phyloP scores from a whole-genome alignment of 2,113 vertebrate genomes.

The Motacilla tschutschensis region DNA sequence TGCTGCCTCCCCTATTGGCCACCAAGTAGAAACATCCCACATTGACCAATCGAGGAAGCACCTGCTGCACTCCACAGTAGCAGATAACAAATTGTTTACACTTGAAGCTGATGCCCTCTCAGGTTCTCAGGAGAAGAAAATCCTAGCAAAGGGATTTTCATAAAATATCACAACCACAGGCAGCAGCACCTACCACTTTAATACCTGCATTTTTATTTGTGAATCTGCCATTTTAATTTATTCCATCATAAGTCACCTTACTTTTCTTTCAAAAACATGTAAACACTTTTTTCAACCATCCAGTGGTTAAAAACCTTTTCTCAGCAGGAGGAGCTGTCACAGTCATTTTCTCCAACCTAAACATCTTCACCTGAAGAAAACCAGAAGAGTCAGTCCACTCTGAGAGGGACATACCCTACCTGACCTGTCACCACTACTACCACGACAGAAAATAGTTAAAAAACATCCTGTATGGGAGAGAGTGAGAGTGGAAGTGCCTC shows the following conservation, averaged over 20 bases:
- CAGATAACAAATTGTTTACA: too few relatives aligned
- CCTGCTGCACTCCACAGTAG: too few relatives aligned
- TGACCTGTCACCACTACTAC: neutral
- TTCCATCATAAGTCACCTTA: neutral
- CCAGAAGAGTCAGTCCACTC: neutral
- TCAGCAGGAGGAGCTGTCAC: neutral
- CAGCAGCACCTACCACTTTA: too few relatives aligned
- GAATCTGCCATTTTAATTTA: neutral
- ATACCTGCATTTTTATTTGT: neutral
- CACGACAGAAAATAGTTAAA: rapidly evolving
- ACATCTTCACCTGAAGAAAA: neutral
- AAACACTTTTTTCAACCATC: rapidly evolving
- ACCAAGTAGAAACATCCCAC: too few relatives aligned
- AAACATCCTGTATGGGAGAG: neutral
- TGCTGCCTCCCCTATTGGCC: too few relatives aligned
- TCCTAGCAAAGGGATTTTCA: too few relatives aligned
- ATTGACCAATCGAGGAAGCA: too few relatives aligned
- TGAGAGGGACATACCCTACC: neutral
- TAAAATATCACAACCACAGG: too few relatives aligned
- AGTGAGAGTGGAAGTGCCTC: neutral
- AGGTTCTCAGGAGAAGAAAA: too few relatives aligned
- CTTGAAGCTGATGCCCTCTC: too few relatives aligned
- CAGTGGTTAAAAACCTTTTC: neutral
- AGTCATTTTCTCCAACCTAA: neutral
- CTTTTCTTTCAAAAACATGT: neutral